Evolutionary conservation across 2,113 vertebrate genomes (phyloP).

Genomic region (Ammodytes marinus): DNA sequence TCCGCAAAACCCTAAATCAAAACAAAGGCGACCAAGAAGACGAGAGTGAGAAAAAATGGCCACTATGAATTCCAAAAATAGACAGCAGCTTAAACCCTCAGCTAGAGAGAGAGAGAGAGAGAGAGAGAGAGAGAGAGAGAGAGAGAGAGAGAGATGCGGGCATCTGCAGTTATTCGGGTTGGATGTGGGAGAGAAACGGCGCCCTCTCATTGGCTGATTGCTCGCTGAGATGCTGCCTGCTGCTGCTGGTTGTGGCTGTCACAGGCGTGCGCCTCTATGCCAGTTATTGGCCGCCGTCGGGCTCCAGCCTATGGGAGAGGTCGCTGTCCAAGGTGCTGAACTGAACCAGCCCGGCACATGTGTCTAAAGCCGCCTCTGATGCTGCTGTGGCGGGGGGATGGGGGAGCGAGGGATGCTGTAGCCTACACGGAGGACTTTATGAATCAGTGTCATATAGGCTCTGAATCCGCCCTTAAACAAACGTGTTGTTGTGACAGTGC

Average conservation of each 20-base stretch:
- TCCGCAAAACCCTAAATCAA: neutral
- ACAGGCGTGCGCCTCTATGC: constrained; percentile 6
- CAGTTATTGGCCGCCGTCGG: constrained; percentile 44
- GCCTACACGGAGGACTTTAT: constrained; percentile 23
- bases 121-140: constrained; percentile 22
- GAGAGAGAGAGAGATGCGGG: constrained; percentile 70
- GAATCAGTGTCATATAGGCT: constrained; percentile 17
- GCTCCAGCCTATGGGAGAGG: constrained; percentile 39
- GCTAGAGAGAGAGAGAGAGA: constrained; percentile 28
- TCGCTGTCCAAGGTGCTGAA: constrained; percentile 78
- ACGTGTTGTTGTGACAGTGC: no score
- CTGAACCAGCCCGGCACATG: constrained; percentile 58
- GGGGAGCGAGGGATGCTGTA: neutral
- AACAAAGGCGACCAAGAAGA: constrained; percentile 1
- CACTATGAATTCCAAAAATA: constrained; percentile 70
- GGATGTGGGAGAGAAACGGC: constrained; percentile 63
- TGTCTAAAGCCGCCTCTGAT: neutral
- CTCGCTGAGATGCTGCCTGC: constrained; percentile 48
- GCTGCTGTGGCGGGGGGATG: neutral
- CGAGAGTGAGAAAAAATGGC: constrained; percentile 43
- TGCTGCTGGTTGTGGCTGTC: constrained; percentile 22
- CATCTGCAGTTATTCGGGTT: constrained; percentile 82
- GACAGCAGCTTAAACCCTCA: constrained; percentile 55
- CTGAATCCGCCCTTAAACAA: no score
- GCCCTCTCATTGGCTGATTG: constrained; percentile 68